Evolutionary conservation across 2,888 invertebrate genomes (phyloP), one percentile per base, ranked within the genome.

Genomic region (Pristionchus arcanus): DNA sequence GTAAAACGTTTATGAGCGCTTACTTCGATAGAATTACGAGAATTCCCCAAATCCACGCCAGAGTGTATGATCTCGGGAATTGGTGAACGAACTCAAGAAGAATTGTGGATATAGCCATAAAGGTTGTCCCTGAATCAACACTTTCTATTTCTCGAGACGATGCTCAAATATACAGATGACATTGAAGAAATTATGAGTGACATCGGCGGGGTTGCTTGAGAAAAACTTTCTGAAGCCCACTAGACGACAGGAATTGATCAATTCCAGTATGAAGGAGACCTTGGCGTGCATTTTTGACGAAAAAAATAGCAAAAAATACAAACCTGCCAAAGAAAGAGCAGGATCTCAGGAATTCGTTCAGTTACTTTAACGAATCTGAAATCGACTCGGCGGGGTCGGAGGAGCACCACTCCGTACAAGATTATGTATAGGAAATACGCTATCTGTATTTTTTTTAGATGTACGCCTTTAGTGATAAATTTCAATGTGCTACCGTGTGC

Each of bases 271-370:
- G 63, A 25, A 63, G n/a, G 63, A 21, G 3, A 63, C 13, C 34
- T 71, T 9, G 13, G 28, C 28, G 28, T 28, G 13, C 31, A 68
- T 31, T 28, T 31, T 68, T 13, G 31, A 15, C 90, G 90, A 15
- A 91, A 83, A 91, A 91, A 91, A 77, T 91, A 90, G 2, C 90
- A 87, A 16, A 91, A 16, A 71, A 16, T 91, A 13, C 91, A 90
- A 81, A 90, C 90, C 63, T 92, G 92, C 92, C 91, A 91, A n/a
- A 89, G 81, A 13, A 91, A 90, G 25, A 92, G 90, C 1, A 87
- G 89, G 89, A 91, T 90, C 66, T 63, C 63, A 59, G 89, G 53
- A 91, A 91, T 53, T 91, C 91, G 21, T 77, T 37, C 16, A 25
- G 2, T 37, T 0, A 25, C 0, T 42, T 81, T 25, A 7, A 81